These are phyloP conservation scores for Nemopilema nomurai DNA, from an alignment of 30 jellyfish, hydroid and myxozoan species.

Conservation along the genomic window DNA sequence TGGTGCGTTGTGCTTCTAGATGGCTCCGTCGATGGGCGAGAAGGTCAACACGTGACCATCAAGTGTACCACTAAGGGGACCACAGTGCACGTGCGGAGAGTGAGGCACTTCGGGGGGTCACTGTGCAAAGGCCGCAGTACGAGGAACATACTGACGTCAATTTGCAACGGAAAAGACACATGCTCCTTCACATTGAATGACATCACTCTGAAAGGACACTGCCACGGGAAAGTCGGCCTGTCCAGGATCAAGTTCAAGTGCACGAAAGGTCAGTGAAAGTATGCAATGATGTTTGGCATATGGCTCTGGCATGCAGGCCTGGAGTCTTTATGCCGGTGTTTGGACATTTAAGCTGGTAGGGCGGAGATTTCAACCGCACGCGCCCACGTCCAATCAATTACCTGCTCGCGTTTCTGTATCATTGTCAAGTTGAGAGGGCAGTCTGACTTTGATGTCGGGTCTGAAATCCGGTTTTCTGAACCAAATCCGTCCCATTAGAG, in stretches of 20 bases:
- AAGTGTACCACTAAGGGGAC: slow-evolving; percentile 48
- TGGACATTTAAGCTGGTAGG: no score
- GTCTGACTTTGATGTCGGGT: no score
- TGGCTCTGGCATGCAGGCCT: not conserved
- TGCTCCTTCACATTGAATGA: slow-evolving; percentile 62
- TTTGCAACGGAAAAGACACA: slow-evolving; percentile 60
- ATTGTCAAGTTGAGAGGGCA: no score
- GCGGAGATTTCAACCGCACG: no score
- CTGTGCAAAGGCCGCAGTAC: slow-evolving; percentile 56
- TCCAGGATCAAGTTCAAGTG: slow-evolving; percentile 65
- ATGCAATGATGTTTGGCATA: not conserved
- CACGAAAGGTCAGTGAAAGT: slow-evolving; percentile 54
- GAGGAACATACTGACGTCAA: slow-evolving; percentile 44
- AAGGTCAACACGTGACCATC: slow-evolving; percentile 57
- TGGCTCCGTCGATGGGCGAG: slow-evolving; percentile 53
- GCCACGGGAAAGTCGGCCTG: slow-evolving; percentile 68
- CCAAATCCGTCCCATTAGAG: no score
- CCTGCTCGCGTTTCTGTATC: no score
- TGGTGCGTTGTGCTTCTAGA: slow-evolving; percentile 7
- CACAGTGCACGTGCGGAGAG: slow-evolving; percentile 52
- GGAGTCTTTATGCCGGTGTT: no score
- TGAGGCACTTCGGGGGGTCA: slow-evolving; percentile 63
- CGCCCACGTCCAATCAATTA: no score
- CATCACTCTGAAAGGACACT: slow-evolving; percentile 49
- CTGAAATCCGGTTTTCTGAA: no score